Percentiles rank a stretch among this genome's conserved stretches.
Evolutionary conservation across 30 jellyfish, hydroid and myxozoan species (phyloP).

Genomic region (Morbakka virulenta): DNA sequence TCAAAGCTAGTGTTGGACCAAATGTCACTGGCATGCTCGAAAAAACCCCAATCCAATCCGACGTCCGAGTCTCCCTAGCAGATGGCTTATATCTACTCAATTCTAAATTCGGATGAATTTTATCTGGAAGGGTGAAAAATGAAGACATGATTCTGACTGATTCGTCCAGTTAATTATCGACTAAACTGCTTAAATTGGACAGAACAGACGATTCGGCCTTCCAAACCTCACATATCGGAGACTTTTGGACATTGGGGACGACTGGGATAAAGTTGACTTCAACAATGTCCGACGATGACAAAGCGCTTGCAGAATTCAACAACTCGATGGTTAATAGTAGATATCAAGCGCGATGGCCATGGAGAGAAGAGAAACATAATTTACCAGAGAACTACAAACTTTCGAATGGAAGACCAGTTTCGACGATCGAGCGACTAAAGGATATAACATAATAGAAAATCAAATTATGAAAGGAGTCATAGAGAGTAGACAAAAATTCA

Average conservation of each 20-base stretch:
- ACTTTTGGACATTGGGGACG: too few species aligned
- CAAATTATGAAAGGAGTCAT: slow-evolving; percentile 10
- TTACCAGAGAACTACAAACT: slow-evolving; percentile 26
- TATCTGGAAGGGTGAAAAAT: not conserved
- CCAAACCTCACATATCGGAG: too few species aligned
- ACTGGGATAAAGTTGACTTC: too few species aligned
- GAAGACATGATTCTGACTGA: not conserved
- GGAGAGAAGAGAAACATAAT: slow-evolving; percentile 13
- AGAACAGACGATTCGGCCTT: not conserved
- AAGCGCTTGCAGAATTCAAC: not conserved
- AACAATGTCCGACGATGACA: not conserved
- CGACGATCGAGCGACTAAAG: not conserved
- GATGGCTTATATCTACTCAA: slow-evolving; percentile 10
- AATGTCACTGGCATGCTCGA: slow-evolving; percentile 7
- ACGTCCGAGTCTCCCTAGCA: not conserved
- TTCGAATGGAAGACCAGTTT: slow-evolving; percentile 8
- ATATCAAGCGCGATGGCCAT: slow-evolving; percentile 26
- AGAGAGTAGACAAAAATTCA: not conserved
- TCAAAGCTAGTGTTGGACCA: slow-evolving; percentile 14
- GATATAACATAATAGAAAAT: not conserved
- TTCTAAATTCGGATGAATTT: slow-evolving; percentile 12
- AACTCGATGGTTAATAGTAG: slow-evolving; percentile 10
- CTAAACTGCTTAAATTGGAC: not conserved
- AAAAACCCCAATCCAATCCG: slow-evolving; percentile 1
- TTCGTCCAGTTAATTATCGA: not conserved